Evolutionary conservation across 2,888 invertebrate species (phyloP), one percentile per base, ranked within the genome.

Genomic region (Noctua comes): DNA sequence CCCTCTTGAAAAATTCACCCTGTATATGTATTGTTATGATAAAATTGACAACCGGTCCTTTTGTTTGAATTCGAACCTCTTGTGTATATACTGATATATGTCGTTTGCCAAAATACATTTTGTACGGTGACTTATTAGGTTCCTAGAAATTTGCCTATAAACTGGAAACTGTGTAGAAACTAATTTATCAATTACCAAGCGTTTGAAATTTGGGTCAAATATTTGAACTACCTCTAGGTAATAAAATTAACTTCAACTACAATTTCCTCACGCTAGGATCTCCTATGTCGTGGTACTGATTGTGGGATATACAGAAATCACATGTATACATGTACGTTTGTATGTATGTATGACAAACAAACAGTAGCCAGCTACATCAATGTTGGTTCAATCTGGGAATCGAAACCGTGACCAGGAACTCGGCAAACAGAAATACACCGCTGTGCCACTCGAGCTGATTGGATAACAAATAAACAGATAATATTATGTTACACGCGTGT

Each of bases 321-420:
- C 31, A 64, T 40, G 36, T 43, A 57, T n/a, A 51, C 8, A 8
- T 24, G 24, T 51, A 51, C 51, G 64, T 64, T 7, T 65, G 24
- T 66, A n/a, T 27, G 65, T 65, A 46, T 51, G 54, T 71, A 68
- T 46, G 68, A 57, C 46, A 68, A 84, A 79, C 82, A 80, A 83
- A 84, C 85, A 83, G 36, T 68, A 57, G 59, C 82, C 59, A 69
- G 54, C 51, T 59, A 84, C 59, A 70, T 24, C 80, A 80, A 84
- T 83, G 64, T 83, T 83, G 43, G 80, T 75, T 83, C 68, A 80
- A 80, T 83, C 68, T 68, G 68, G 71, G 82, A 84, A 84, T 84
- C 80, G 80, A 84, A 80, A 75, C 85, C 70, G 68, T 84, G 73
- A 80, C 82, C 80, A 54, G 57, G 62, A 59, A 27, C 71, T 48